A percentile compares a stretch with the other conserved stretches of the same genome.
phyloP scores from a whole-genome alignment of 2,888 invertebrate species.

The Synergus umbraculus region DNA sequence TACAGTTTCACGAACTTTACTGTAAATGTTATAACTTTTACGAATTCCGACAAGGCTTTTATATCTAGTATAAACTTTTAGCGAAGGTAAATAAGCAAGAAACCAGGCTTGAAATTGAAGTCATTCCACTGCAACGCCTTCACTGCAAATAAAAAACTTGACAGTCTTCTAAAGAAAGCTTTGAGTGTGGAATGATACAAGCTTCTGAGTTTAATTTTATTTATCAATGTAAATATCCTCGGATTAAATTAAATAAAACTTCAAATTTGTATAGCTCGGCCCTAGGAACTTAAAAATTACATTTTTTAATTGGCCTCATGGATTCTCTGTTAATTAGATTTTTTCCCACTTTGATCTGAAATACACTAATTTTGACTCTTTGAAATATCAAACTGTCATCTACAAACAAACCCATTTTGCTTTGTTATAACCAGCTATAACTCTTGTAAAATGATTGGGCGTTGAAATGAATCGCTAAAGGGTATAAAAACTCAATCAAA shows the following conservation, averaged over 20 bases:
- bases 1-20: conserved; percentile 19
- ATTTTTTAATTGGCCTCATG: background rate
- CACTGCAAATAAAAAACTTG: background rate
- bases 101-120: conserved; percentile 2
- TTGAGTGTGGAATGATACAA: background rate
- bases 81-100: conserved; percentile 17
- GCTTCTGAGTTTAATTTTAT: too few relatives aligned
- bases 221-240: too few relatives aligned
- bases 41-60: conserved; percentile 12
- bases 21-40: conserved; percentile 11
- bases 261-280: too few relatives aligned
- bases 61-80: background rate
- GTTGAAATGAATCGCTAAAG: background rate
- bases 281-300: too few relatives aligned
- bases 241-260: too few relatives aligned
- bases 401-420: background rate
- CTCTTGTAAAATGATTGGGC: background rate
- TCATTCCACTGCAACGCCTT: background rate
- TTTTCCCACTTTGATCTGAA: too few relatives aligned
- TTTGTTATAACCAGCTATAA: background rate
- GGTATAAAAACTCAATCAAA: background rate
- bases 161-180: background rate
- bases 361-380: background rate
- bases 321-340: background rate
- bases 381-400: background rate